These are phyloP conservation scores for Muntiacus reevesi DNA, from an alignment of 2,113 vertebrate genomes.

Conservation along the genomic window DNA sequence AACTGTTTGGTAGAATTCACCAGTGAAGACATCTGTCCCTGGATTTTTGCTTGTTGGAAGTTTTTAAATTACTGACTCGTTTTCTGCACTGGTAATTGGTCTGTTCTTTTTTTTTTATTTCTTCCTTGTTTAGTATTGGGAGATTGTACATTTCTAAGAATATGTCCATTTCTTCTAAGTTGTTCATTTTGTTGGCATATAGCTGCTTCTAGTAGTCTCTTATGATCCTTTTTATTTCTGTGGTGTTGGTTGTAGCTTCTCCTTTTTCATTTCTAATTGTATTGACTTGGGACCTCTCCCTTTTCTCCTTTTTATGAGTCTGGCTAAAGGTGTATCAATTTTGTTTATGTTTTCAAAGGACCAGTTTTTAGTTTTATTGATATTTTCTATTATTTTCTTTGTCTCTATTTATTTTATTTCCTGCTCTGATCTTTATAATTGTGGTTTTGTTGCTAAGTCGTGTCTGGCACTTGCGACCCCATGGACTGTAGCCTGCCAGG, in stretches of 20 bases:
- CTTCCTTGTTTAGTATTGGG: not conserved
- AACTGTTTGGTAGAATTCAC: not conserved
- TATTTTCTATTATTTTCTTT: not conserved
- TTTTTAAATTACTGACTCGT: not conserved
- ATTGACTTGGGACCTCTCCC: not conserved
- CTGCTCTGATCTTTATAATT: not conserved
- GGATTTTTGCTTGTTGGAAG: not conserved
- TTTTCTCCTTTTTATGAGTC: not conserved
- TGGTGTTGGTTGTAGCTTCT: not conserved
- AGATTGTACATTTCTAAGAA: not conserved
- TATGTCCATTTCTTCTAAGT: not conserved
- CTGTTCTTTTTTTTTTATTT: not conserved
- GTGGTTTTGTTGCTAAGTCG: not conserved
- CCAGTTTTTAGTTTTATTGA: not conserved
- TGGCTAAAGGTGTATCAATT: not conserved
- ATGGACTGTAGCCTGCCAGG: not conserved
- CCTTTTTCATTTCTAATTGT: not conserved
- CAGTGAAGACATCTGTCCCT: not conserved
- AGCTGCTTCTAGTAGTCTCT: not conserved
- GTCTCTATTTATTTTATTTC: not conserved
- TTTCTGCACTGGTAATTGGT: not conserved
- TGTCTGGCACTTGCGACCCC: not conserved
- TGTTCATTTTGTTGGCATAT: not conserved
- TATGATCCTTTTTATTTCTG: not conserved
- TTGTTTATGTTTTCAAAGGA: not conserved